Evolutionary conservation across 30 jellyfish, hydroid and myxozoan species (phyloP).

Genomic region (Mastigias papua): DNA sequence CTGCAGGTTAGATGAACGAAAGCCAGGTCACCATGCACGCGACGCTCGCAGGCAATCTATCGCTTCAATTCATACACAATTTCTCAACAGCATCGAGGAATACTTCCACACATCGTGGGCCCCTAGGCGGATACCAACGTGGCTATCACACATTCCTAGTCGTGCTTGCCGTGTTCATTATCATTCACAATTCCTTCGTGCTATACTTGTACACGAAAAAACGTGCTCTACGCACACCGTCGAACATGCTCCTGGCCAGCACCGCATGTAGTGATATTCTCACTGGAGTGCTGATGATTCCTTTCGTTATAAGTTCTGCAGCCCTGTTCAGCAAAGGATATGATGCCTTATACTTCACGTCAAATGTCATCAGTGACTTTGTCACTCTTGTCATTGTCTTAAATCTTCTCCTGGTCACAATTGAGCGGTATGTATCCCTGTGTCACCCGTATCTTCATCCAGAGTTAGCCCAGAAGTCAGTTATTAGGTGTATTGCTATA

Average conservation of each 20-base stretch:
- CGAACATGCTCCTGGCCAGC: constrained; percentile 36
- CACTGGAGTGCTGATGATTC: constrained; percentile 43
- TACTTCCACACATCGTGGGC: background rate
- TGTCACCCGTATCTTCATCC: constrained; percentile 39
- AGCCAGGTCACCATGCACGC: background rate
- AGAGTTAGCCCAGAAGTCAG: constrained; percentile 5
- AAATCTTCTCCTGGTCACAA: constrained; percentile 41
- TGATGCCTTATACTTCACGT: constrained; percentile 26
- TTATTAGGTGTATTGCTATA: constrained; percentile 7
- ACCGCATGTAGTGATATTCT: constrained; percentile 38
- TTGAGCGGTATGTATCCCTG: constrained; percentile 46
- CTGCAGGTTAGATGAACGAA: background rate
- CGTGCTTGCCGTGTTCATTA: constrained; percentile 18
- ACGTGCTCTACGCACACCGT: constrained; percentile 11
- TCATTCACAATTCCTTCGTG: constrained; percentile 44
- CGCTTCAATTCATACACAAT: background rate
- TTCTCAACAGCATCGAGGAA: background rate
- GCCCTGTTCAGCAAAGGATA: constrained; percentile 21
- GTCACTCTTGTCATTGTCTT: constrained; percentile 7
- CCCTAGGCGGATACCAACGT: constrained; percentile 2
- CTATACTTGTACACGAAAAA: constrained; percentile 15
- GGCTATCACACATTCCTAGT: constrained; percentile 38
- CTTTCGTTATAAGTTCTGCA: constrained; percentile 29
- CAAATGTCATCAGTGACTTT: constrained; percentile 45
- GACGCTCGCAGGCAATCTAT: background rate